Base-by-base conservation (phyloP, 1,140 invertebrate genomes). In the Drosophila mayri region DNA sequence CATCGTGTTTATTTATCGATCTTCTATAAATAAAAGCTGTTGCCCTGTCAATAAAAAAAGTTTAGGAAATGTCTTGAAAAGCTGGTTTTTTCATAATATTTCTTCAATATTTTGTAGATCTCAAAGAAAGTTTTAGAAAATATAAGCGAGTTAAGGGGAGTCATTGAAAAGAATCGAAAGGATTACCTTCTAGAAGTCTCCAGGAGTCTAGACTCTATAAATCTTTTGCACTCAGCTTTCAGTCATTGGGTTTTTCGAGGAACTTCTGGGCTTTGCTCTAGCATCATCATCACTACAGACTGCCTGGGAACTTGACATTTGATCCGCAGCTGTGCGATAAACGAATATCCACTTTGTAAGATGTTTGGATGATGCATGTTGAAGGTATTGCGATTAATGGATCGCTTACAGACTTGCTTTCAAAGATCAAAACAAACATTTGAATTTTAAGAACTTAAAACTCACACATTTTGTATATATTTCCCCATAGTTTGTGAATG, bases 1-100 rank as follows among this genome's bases (percentile, higher is more conserved):
- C 49, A 54, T 11, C 14, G 37, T 43, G 38, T 41, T 43, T 43
- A 28, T 58, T 58, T 58, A 58, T 58, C 9, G 55, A 55, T 55
- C 20, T 25, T 55, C 52, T 55, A 55, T 55, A 55, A 55, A 55
- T 55, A 55, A 25, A 54, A 55, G 20, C 25, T 11, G 47, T 38
- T 11, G 47, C 47, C 14, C 47, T 22, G 35, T 38, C 32, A 16
- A 37, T 11, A 22, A 54, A 54, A 54, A 12, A 54, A 54, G 14
- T 9, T 14, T 18, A 7, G 12, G 28, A 52, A 14, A 52, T 35
- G 30, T 1, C n/a, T n/a, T 4, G 16, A 47, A 47, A 47, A 16
- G 14, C 38, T 22, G 1, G 22, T 22, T 10, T 41, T 28, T 28
- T 28, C 28, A 28, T 4, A 4, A 8, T 20, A 35, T 35, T 35